These are phyloP conservation scores for Sphaerodactylus townsendi DNA, from an alignment of 2,113 vertebrate genomes.

Conservation along the genomic window DNA sequence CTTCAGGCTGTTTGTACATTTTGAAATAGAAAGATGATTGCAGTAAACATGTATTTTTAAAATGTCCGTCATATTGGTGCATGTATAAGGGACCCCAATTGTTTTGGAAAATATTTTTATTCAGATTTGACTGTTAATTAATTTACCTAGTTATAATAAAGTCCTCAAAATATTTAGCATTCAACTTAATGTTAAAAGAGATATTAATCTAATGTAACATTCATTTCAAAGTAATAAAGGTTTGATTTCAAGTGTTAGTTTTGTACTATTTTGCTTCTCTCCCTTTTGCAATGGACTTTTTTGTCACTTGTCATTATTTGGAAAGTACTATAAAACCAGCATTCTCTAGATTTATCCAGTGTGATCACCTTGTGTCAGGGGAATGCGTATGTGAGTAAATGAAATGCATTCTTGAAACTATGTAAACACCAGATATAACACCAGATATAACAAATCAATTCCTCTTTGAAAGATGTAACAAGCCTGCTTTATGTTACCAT, in stretches of 20 bases:
- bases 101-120: constrained; percentile 5
- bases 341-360: neutral
- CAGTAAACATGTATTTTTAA: neutral
- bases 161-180: neutral
- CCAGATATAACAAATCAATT: no score
- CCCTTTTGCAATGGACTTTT: rapidly evolving
- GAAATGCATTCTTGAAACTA: no score
- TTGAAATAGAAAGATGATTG: neutral
- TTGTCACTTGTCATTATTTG: neutral
- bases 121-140: constrained; percentile 14
- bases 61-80: neutral
- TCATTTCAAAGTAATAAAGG: constrained; percentile 60
- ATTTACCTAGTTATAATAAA: constrained; percentile 36
- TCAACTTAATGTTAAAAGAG: neutral
- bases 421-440: no score
- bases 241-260: neutral
- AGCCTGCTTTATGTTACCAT: no score
- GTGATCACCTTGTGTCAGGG: no score
- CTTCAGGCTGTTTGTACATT: neutral
- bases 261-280: rapidly evolving
- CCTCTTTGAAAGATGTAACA: no score
- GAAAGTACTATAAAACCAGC: neutral
- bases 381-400: no score
- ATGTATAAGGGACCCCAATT: neutral
- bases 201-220: constrained; percentile 40